Base-by-base conservation (phyloP, 1,140 invertebrate species). In the Colletes gigas region DNA sequence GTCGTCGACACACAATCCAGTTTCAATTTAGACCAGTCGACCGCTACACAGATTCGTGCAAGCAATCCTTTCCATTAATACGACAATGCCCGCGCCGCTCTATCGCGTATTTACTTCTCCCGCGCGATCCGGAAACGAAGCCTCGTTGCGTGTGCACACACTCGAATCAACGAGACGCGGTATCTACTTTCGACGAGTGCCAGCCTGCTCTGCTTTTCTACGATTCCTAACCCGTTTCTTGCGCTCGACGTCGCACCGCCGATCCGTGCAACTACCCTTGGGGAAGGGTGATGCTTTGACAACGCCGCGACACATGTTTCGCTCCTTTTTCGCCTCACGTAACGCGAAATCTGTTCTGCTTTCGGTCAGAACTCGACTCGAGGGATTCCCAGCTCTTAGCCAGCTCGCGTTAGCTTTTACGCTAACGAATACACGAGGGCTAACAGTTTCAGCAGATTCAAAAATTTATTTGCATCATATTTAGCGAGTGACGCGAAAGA, bases 31-130 rank as follows among this genome's bases (percentile, higher is more conserved):
- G 89, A 89, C 88, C 87, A 87, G 86, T 87, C 86, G 87, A 90
- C 89, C 89, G 89, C 88, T 83, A 82, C 83, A 86, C 89, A 90
- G 88, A 86, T 84, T 90, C 87, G 86, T 89, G 88, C 89, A 88
- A 91, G 86, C 91, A 91, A 92, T 91, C 90, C 91, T 92, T 92
- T 91, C 92, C 89, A 92, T 92, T 92, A 92, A 91, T 88, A 85
- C 89, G 88, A 92, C 91, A 92, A 92, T 92, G 87, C 55, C 55
- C 19, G 83, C 78, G 83, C 89, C 84, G 82, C 88, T 88, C 91
- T 90, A 86, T 87, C 88, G 88, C 88, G 91, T 90, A 90, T 90
- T 90, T 91, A 88, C 84, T 68, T 84, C 84, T 84, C 77, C 83
- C 79, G 39, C 72, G 76, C 59, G 41, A 12, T 30, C 52, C 69